Base-by-base conservation (phyloP, 1,140 invertebrate species). In the Adoxophyes honmai region DNA sequence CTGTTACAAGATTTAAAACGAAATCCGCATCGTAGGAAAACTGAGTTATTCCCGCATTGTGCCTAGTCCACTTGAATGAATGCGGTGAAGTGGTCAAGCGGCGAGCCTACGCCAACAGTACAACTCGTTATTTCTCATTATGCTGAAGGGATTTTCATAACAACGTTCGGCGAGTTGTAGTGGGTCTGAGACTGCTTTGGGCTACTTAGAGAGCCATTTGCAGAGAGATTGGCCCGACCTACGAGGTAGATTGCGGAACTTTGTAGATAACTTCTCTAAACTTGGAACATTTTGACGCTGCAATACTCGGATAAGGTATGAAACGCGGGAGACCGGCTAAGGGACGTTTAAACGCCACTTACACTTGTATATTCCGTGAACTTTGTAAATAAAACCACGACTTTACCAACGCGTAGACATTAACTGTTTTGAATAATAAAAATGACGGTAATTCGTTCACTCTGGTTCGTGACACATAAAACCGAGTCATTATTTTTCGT, bases 241-340 rank as follows among this genome's bases (percentile, higher is more conserved):
- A 82, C 73, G 66, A 82, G 75, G 79, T 82, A 80, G 77, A 88
- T 86, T 82, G 83, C 70, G 60, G 68, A 88, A 86, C 78, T 86
- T 88, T 70, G 75, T 66, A 82, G 73, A 86, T 88, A 88, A 86
- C 83, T 88, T 77, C 69, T 72, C 73, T 55, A 78, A 87, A 88
- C 81, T 88, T 85, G 59, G 79, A 81, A 82, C 83, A 77, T 81
- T 87, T 82, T 86, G 82, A 82, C 69, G 75, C 75, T 83, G 73
- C 82, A 84, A 77, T 81, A 81, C 75, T 85, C 73, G 74, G 76
- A 85, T 81, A 86, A 82, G 80, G 80, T 88, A 81, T 81, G 16
- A 11, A 48, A 48, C 42, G 21, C 39, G 42, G 28, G 16, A 33
- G 16, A 48, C 42, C 16, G 21, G 42, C 42, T 48, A 64, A 73